Conservation (phyloP, 1,140 invertebrate genomes). For the Philotrypesis tridentata region DNA sequence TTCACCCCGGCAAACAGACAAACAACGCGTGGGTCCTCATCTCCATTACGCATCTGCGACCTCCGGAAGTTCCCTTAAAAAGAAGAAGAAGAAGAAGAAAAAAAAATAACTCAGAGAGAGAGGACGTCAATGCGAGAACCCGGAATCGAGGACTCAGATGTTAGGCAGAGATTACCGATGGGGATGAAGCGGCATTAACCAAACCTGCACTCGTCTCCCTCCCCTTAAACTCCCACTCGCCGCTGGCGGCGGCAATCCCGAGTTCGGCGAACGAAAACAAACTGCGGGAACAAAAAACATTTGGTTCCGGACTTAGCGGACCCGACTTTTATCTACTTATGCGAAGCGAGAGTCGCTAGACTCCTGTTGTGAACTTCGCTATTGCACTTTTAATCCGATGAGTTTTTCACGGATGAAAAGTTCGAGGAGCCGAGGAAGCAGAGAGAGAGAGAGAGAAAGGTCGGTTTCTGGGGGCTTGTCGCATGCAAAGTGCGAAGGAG, state of each 20-base stretch:
- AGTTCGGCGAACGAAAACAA: background rate
- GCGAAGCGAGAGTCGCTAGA: background rate
- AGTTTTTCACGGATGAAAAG: background rate
- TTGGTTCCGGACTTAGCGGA: background rate
- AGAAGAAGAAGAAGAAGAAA: no score
- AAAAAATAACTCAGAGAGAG: background rate
- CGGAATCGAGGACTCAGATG: background rate
- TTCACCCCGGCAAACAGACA: background rate
- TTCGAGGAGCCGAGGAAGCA: background rate
- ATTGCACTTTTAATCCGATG: constrained; percentile 7
- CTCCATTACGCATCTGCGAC: background rate
- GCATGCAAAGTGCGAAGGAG: background rate
- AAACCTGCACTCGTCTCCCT: background rate
- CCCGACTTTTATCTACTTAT: background rate
- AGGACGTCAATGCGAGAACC: background rate
- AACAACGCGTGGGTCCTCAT: background rate
- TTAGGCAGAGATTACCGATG: background rate
- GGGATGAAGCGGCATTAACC: constrained; percentile 10
- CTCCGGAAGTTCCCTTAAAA: background rate
- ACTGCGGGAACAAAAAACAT: background rate
- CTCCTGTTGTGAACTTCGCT: background rate
- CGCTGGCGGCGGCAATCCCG: background rate
- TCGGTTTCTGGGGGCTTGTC: background rate
- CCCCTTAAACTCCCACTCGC: no score
- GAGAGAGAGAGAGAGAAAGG: background rate